Base-by-base conservation (phyloP, 2,888 invertebrate genomes). In the Plemyria rubiginata region DNA sequence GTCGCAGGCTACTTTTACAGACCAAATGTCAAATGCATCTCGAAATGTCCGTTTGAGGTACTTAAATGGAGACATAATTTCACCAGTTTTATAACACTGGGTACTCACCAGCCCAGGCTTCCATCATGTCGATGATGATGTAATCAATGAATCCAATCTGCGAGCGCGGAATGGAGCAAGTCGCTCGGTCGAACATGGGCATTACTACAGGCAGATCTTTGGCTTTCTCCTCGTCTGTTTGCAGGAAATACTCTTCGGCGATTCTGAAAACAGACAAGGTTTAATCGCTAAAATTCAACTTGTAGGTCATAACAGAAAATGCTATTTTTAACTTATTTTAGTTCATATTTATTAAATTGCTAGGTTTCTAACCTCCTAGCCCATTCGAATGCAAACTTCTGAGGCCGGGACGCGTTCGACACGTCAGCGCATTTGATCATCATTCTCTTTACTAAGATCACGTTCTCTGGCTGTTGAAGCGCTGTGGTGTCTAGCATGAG, bases 371-470 rank as follows among this genome's bases (percentile, higher is more conserved):
- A 93, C 93, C 93, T 94, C 73, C 96, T 94, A 0, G 99, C 98
- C 99, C 99, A 99, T 87, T 98, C 98, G 45, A 97, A 95, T 75
- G 97, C 97, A 69, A 95, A 94, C 68, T 95, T 94, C 76, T 98
- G 94, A 0, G 98, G 98, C 62, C 99, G 92, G 2, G 98, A 96
- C 0, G 99, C 99, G 92, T 99, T 99, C 66, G 98, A 98, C 32
- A 99, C 98, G 86, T 99, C 99, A 0, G 99, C 98, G 84, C 99
- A 99, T 87, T 99, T 99, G 81, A 99, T 99, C 94, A 99, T 95
- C 98, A 99, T 99, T 68, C 99, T 94, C 84, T 98, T 97, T 66
- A 98, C 96, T 41, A 99, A 93, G 43, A 96, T 94, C 63, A 97
- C 95, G 83, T 98, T 98, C 80, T 99, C 98, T 1, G 96, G 95